Conservation (phyloP, 2,888 invertebrate species). For the Imbricaverruca yamaguchii region DNA sequence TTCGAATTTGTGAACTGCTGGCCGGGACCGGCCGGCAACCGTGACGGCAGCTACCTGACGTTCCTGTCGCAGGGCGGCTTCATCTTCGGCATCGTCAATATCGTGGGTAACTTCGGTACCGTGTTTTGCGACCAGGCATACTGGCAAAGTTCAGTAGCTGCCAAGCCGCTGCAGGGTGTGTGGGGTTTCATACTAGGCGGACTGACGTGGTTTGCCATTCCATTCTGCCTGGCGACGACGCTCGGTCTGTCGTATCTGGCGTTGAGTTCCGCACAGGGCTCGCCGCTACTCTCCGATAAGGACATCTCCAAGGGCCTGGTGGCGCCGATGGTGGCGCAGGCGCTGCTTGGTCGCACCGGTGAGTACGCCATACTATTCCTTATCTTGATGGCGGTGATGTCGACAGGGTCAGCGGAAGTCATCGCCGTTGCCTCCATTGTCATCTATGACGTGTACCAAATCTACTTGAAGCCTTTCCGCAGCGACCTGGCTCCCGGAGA, state of each 20-base stretch:
- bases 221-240: slow-evolving; percentile 42
- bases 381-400: slow-evolving; percentile 42
- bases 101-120: slow-evolving; percentile 41
- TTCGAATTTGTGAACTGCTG: slow-evolving; percentile 36
- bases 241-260: slow-evolving; percentile 41
- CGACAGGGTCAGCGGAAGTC: slow-evolving; percentile 42
- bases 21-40: slow-evolving; percentile 38
- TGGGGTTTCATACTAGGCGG: slow-evolving; percentile 41
- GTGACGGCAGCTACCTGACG: slow-evolving; percentile 39
- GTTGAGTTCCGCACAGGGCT: slow-evolving; percentile 35
- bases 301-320: slow-evolving; percentile 33
- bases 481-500: background rate
- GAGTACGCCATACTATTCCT: slow-evolving; percentile 39
- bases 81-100: slow-evolving; percentile 41
- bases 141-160: slow-evolving; percentile 43
- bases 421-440: slow-evolving; percentile 42
- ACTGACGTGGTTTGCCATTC: slow-evolving; percentile 43
- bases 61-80: slow-evolving; percentile 40
- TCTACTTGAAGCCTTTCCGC: slow-evolving; percentile 36
- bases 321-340: slow-evolving; percentile 39
- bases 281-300: slow-evolving; percentile 35
- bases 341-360: slow-evolving; percentile 39
- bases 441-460: slow-evolving; percentile 39
- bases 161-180: slow-evolving; percentile 40
- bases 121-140: slow-evolving; percentile 43